phyloP scores from a whole-genome alignment of 2,888 invertebrate species.

The Raillietiella orientalis region DNA sequence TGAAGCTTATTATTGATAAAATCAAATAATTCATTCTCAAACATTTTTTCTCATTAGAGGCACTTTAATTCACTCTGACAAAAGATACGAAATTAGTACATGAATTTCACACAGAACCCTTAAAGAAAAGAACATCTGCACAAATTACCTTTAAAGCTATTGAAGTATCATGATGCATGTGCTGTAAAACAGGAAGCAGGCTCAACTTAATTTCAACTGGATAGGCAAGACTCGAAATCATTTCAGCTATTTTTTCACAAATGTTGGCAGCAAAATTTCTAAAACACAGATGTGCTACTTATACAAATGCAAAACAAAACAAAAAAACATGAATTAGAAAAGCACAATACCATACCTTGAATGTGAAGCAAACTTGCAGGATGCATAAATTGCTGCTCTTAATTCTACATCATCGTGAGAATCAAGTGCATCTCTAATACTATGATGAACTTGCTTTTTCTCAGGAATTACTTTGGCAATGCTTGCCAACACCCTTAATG shows the following conservation, averaged over 20 bases:
- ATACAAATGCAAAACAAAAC: neutral
- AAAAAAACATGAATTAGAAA: neutral
- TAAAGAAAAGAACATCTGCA: neutral
- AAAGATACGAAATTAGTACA: too few species aligned
- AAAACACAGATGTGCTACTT: slow-evolving; percentile 8
- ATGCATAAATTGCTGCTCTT: slow-evolving; percentile 79
- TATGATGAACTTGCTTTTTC: slow-evolving; percentile 76
- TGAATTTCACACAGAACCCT: neutral
- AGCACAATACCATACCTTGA: slow-evolving; percentile 29
- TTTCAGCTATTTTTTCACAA: slow-evolving; percentile 76
- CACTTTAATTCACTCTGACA: too few species aligned
- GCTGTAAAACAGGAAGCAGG: slow-evolving; percentile 58
- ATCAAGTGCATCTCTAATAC: slow-evolving; percentile 60
- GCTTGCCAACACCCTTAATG: slow-evolving; percentile 58
- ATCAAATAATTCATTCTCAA: neutral
- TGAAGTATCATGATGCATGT: slow-evolving; percentile 59
- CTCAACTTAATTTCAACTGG: slow-evolving; percentile 69
- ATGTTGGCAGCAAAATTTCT: slow-evolving; percentile 82
- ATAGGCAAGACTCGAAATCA: slow-evolving; percentile 74
- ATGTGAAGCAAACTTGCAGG: slow-evolving; percentile 71
- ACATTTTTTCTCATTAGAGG: too few species aligned
- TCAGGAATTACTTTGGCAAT: slow-evolving; percentile 78
- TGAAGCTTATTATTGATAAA: slow-evolving; percentile 1
- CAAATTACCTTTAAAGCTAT: slow-evolving; percentile 31
- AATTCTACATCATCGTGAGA: slow-evolving; percentile 87